Percentiles rank a stretch among this genome's conserved stretches.
These are phyloP conservation scores for Oceanodroma tethys DNA, from an alignment of 2,113 vertebrate genomes.

Conservation along the genomic window DNA sequence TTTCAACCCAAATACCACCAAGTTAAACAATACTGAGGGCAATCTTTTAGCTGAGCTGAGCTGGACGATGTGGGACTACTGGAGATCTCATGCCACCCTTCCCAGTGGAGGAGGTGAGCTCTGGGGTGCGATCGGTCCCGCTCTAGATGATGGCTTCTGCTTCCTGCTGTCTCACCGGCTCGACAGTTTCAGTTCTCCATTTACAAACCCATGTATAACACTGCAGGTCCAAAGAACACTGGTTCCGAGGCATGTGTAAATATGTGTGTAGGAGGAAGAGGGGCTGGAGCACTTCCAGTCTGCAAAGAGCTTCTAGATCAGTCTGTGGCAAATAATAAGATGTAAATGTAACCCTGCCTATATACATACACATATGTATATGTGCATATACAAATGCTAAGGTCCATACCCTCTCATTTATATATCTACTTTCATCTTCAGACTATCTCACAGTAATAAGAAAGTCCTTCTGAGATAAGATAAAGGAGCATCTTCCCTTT, in stretches of 20 bases:
- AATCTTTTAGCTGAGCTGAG: not conserved
- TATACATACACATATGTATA: not conserved
- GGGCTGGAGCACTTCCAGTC: not conserved
- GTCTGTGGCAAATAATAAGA: not conserved
- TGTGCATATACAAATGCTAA: not conserved
- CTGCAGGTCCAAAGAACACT: not conserved
- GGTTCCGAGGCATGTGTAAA: not conserved
- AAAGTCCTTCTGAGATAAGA: not conserved
- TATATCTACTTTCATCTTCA: not conserved
- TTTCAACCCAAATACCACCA: not conserved
- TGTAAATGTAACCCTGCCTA: not conserved
- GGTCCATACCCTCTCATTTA: not conserved
- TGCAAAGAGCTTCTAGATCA: not conserved
- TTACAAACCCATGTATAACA: not conserved
- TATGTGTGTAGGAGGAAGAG: not conserved
- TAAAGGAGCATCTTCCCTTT: not conserved
- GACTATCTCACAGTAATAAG: not conserved
- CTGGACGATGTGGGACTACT: not conserved
- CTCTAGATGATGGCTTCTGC: not conserved
- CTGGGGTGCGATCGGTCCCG: not conserved
- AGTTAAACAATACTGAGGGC: not conserved
- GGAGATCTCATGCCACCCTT: not conserved
- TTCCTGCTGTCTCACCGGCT: not conserved
- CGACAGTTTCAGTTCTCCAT: not conserved
- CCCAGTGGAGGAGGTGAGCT: not conserved